Evolutionary conservation across 2,113 vertebrate species (phyloP).

Genomic region (Progne subis): DNA sequence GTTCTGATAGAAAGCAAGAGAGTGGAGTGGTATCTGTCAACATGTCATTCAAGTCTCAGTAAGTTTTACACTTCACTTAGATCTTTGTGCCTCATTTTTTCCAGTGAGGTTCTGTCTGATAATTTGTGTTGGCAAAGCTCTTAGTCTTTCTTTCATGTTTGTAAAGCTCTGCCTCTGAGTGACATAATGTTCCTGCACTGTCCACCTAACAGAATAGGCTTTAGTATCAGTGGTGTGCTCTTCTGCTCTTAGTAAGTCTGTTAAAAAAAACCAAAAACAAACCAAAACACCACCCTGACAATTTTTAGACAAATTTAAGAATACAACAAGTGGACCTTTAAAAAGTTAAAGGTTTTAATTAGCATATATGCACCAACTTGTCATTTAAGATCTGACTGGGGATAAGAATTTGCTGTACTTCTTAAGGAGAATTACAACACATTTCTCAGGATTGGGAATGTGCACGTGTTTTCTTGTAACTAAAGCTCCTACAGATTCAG

Average conservation of each 20-base stretch:
- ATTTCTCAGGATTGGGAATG: not conserved
- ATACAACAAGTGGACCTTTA: not conserved
- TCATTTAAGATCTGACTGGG: not conserved
- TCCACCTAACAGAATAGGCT: not conserved
- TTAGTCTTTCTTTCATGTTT: slow-evolving; percentile 9
- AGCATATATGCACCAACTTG: not conserved
- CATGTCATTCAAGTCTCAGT: slow-evolving; percentile 23
- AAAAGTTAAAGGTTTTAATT: not conserved
- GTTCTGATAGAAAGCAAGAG: slow-evolving; percentile 44
- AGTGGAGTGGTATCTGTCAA: slow-evolving; percentile 66
- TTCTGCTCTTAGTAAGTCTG: not conserved
- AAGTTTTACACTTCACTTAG: slow-evolving; percentile 23
- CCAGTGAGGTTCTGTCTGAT: slow-evolving; percentile 37
- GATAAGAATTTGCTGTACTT: not conserved
- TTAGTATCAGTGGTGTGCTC: not conserved
- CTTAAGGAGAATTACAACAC: not conserved
- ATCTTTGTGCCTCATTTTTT: slow-evolving; percentile 61
- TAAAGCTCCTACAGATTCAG: not conserved
- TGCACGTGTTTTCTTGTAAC: not conserved
- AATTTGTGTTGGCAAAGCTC: slow-evolving; percentile 51
- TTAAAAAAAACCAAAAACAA: not conserved
- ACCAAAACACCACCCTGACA: not conserved
- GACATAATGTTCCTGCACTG: not conserved
- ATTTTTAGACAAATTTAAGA: not conserved
- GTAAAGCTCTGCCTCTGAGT: not conserved